Percentiles rank a stretch among this genome's conserved stretches.
These are phyloP conservation scores for Agapornis roseicollis DNA, from an alignment of 2,113 vertebrate species.

Conservation along the genomic window DNA sequence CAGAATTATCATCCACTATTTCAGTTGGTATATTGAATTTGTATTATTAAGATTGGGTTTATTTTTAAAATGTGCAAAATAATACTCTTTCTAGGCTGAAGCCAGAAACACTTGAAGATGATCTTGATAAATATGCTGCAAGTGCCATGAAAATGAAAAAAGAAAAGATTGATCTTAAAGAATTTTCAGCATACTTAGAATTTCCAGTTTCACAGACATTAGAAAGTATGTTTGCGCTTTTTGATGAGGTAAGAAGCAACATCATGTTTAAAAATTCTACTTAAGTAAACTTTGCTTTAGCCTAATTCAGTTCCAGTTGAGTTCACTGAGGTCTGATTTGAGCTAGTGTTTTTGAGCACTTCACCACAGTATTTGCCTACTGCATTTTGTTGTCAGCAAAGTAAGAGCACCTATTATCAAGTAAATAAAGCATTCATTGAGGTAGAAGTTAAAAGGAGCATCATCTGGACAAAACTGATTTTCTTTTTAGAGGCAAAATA, in stretches of 20 bases:
- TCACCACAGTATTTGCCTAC: background rate
- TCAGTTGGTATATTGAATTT: background rate
- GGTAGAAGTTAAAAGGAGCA: background rate
- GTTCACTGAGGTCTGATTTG: background rate
- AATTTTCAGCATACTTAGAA: constrained; percentile 85
- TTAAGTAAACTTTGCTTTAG: background rate
- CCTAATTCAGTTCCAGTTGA: background rate
- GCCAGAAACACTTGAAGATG: constrained; percentile 81
- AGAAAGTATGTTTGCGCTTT: constrained; percentile 87
- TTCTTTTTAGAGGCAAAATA: background rate
- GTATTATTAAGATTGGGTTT: background rate
- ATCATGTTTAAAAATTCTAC: background rate
- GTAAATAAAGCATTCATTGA: background rate
- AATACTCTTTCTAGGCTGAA: constrained; percentile 78
- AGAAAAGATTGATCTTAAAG: constrained; percentile 73
- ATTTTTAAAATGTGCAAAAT: background rate
- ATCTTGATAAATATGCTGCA: constrained; percentile 81
- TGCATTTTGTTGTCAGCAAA: background rate
- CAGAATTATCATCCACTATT: background rate
- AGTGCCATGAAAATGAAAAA: constrained; percentile 76
- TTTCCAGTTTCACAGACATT: constrained; percentile 83
- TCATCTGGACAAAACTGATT: background rate
- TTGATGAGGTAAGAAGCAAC: constrained; percentile 85
- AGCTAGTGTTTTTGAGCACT: background rate
- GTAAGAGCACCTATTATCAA: background rate